Evolutionary conservation across 37 sponge, comb jelly and placozoan species (phyloP), one percentile per base, ranked within the genome.

Genomic region (Beroe ovata): DNA sequence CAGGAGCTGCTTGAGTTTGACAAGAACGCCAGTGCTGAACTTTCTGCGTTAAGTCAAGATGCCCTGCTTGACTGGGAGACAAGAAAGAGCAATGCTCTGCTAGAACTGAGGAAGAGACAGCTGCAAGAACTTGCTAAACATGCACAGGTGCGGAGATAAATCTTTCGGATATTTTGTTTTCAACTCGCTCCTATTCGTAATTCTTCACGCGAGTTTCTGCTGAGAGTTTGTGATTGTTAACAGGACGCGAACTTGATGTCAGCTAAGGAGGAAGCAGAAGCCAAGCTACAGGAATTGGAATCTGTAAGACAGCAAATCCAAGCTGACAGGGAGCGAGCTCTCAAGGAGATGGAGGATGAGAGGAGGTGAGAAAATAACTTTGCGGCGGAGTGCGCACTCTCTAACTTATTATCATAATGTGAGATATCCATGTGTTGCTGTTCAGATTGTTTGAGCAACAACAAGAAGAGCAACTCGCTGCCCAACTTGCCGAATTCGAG

Each of bases 131-230:
- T 69, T 6, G 71, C 71, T 1, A 29, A 69, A 69, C 71, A 69
- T 36, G 71, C 71, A 33, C 36, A 69, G 38, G 71, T 69, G 38
- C n/a, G n/a, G n/a, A n/a, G n/a, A n/a, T n/a, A n/a, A n/a, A n/a
- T n/a, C n/a, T n/a, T n/a, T n/a, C n/a, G n/a, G n/a, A n/a, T n/a
- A n/a, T n/a, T n/a, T n/a, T n/a, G n/a, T n/a, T n/a, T n/a, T n/a
- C n/a, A n/a, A n/a, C n/a, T n/a, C n/a, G n/a, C n/a, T n/a, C n/a
- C n/a, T n/a, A n/a, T n/a, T n/a, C n/a, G n/a, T n/a, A n/a, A n/a
- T n/a, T n/a, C n/a, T n/a, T n/a, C n/a, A n/a, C n/a, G n/a, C n/a
- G n/a, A n/a, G n/a, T n/a, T n/a, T n/a, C n/a, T n/a, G n/a, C n/a
- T n/a, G n/a, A n/a, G n/a, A n/a, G n/a, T n/a, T n/a, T n/a, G n/a